These are phyloP conservation scores for Dryoscopus gambensis DNA, from an alignment of 2,113 vertebrate genomes.

Conservation along the genomic window DNA sequence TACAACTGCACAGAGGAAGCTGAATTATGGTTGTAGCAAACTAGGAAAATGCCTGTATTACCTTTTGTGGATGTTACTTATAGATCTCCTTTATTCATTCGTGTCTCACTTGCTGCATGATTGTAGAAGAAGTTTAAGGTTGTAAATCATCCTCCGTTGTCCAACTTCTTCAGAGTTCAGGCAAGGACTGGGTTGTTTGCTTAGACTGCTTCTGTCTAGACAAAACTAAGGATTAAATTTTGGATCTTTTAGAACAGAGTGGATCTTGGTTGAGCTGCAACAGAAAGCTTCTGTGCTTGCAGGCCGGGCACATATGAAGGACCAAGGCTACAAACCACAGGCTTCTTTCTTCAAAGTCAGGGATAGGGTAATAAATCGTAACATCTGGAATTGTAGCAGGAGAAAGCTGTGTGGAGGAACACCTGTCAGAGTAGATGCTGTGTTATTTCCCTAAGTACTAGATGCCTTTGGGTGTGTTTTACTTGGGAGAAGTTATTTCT, in stretches of 20 bases:
- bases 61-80: not conserved
- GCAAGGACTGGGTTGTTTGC: not conserved
- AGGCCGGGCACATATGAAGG: not conserved
- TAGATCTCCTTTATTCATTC: not conserved
- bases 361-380: not conserved
- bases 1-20: not conserved
- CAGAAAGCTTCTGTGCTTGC: not conserved
- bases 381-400: not conserved
- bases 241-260: not conserved
- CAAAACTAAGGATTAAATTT: not conserved
- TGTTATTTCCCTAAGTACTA: not conserved
- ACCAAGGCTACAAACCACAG: not conserved
- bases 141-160: not conserved
- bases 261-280: not conserved
- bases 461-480: not conserved
- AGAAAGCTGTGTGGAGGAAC: not conserved
- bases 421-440: not conserved
- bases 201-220: not conserved
- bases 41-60: not conserved
- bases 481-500: not conserved
- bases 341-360: not conserved
- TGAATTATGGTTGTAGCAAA: not conserved
- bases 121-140: not conserved
- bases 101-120: not conserved
- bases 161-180: not conserved